Percentiles rank a stretch among this genome's conserved stretches.
These are phyloP conservation scores for Tetanocera ferruginea DNA, from an alignment of 2,888 invertebrate genomes.

Conservation along the genomic window DNA sequence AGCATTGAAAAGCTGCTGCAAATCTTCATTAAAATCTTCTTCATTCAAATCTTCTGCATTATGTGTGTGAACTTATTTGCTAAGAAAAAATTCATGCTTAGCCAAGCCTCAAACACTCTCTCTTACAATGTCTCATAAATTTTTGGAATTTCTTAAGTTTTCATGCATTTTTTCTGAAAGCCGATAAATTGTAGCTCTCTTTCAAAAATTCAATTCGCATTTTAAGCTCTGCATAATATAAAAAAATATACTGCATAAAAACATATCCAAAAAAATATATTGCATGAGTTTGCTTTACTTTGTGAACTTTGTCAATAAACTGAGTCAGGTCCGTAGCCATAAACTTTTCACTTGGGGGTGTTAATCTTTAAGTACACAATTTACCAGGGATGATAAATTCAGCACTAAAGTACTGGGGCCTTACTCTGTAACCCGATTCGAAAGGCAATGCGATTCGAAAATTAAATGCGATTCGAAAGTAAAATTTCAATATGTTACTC, in stretches of 20 bases:
- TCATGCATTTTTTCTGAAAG: not conserved
- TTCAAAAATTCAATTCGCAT: conserved; percentile 15
- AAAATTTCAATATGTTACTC: too few species aligned
- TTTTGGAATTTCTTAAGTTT: not conserved
- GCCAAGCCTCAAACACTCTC: conserved; percentile 5
- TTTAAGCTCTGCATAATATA: conserved; percentile 21
- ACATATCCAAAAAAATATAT: not conserved
- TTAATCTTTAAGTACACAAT: too few species aligned
- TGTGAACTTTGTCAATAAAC: conserved; percentile 8
- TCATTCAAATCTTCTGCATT: not conserved
- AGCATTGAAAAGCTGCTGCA: not conserved
- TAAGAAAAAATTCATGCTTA: not conserved
- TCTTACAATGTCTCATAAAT: conserved; percentile 21
- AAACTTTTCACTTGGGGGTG: too few species aligned
- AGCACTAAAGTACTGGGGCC: too few species aligned
- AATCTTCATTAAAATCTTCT: not conserved
- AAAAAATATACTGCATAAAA: conserved; percentile 19
- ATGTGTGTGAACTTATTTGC: not conserved
- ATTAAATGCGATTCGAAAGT: too few species aligned
- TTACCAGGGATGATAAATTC: too few species aligned
- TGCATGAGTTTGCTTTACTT: not conserved
- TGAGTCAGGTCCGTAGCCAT: not conserved
- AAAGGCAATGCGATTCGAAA: too few species aligned
- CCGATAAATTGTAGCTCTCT: not conserved
- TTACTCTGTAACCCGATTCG: too few species aligned